Conservation (phyloP, 1,140 invertebrate genomes). For the Euborellia annulipes region DNA sequence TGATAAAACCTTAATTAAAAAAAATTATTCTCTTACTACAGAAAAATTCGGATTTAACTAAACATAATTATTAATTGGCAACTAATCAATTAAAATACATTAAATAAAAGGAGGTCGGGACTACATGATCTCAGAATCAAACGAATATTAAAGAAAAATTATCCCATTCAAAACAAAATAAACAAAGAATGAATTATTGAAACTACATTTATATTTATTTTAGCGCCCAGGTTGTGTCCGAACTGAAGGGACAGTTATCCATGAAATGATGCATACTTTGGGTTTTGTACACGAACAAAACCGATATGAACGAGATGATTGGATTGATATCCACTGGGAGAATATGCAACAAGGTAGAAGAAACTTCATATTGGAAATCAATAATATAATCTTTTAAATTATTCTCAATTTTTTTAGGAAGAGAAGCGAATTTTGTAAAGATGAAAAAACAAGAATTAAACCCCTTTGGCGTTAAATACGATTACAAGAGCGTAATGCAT, state of each 20-base stretch:
- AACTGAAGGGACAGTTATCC: slow-evolving; percentile 54
- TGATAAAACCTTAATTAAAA: too few species aligned
- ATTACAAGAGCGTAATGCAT: slow-evolving; percentile 27
- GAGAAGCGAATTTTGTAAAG: background rate
- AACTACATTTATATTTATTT: too few species aligned
- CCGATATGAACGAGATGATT: slow-evolving; percentile 58
- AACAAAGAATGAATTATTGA: too few species aligned
- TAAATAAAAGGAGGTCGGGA: too few species aligned
- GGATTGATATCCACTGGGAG: slow-evolving; percentile 48
- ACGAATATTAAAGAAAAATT: too few species aligned
- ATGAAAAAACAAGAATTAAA: background rate
- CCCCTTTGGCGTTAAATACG: slow-evolving; percentile 46
- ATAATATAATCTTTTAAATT: slow-evolving; percentile 1
- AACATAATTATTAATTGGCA: too few species aligned
- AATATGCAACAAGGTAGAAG: slow-evolving; percentile 50
- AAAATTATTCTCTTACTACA: too few species aligned
- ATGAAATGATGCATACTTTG: slow-evolving; percentile 71
- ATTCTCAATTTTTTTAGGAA: slow-evolving; percentile 5
- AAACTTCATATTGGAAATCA: background rate
- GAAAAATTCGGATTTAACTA: too few species aligned
- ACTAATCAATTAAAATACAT: too few species aligned
- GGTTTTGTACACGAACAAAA: slow-evolving; percentile 83
- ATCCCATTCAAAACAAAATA: too few species aligned
- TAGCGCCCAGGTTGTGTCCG: slow-evolving; percentile 51
- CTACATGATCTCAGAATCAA: too few species aligned